A percentile compares a stretch with the other conserved stretches of the same genome.
Conservation (phyloP, 2,113 vertebrate genomes). For the Vidua chalybeata region DNA sequence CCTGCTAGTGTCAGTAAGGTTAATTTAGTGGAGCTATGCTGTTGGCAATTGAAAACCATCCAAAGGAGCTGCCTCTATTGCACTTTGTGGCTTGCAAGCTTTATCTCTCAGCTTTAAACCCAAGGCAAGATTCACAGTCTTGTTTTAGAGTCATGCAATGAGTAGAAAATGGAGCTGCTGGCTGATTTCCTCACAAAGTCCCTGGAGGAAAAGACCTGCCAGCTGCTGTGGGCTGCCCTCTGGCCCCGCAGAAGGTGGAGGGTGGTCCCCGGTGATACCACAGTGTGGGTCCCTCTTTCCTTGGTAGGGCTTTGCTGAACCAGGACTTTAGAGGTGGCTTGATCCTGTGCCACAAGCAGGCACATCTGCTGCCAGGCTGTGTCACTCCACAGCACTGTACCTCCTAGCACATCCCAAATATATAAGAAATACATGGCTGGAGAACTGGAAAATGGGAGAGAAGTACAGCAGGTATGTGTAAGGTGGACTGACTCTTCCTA, state of each 20-base stretch:
- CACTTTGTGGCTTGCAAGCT: background rate
- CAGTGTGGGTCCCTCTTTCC: fast-evolving
- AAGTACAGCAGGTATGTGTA: background rate
- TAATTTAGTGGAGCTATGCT: background rate
- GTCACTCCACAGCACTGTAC: background rate
- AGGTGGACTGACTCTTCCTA: background rate
- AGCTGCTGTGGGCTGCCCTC: background rate
- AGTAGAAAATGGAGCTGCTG: background rate
- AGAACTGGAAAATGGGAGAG: background rate
- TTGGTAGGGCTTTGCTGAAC: background rate
- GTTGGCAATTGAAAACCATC: background rate
- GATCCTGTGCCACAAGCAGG: background rate
- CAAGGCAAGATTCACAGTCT: background rate
- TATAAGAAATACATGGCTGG: background rate
- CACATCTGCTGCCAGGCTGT: background rate
- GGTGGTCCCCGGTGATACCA: background rate
- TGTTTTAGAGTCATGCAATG: background rate
- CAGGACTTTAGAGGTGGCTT: background rate
- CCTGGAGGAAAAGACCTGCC: background rate
- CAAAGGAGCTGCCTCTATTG: background rate
- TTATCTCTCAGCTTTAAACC: background rate
- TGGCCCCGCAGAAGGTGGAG: background rate
- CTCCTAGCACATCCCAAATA: background rate
- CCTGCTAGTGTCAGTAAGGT: background rate
- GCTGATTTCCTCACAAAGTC: background rate